Evolutionary conservation across 2,113 vertebrate genomes (phyloP).

Genomic region (Alexandromys fortis): DNA sequence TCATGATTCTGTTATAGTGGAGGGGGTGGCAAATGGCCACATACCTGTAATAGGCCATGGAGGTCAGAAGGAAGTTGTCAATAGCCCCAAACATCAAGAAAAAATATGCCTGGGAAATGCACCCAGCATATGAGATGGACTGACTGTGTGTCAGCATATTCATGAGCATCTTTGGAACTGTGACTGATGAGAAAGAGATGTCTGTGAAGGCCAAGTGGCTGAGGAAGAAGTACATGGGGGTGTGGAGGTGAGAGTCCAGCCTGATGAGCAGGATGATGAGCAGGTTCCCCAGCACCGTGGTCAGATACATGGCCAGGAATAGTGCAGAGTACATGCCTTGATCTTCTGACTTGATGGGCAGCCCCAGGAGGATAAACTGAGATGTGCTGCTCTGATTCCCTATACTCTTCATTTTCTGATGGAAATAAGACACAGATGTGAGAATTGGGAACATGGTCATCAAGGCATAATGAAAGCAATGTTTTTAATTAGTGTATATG

Average conservation of each 20-base stretch:
- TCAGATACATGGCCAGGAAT: slow-evolving; percentile 50
- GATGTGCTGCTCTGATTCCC: slow-evolving; percentile 25
- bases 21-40: slow-evolving; percentile 56
- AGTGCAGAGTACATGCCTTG: neutral
- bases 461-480: neutral
- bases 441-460: neutral
- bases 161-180: neutral
- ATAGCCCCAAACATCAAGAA: slow-evolving; percentile 62
- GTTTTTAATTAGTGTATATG: neutral
- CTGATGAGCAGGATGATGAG: slow-evolving; percentile 54
- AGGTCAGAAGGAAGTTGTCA: slow-evolving; percentile 73
- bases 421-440: neutral
- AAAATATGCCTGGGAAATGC: slow-evolving; percentile 67
- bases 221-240: slow-evolving; percentile 63
- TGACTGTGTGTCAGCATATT: slow-evolving; percentile 17
- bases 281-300: slow-evolving; percentile 4
- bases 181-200: slow-evolving; percentile 56
- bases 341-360: neutral
- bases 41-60: slow-evolving; percentile 75
- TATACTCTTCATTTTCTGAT: neutral
- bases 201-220: slow-evolving; percentile 13
- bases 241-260: slow-evolving; percentile 31
- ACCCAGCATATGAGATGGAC: slow-evolving; percentile 51
- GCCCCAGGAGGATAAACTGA: slow-evolving; percentile 68
- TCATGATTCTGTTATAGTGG: slow-evolving; percentile 72